phyloP scores from a whole-genome alignment of 2,888 invertebrate species.

The Liposcelis brunnea region DNA sequence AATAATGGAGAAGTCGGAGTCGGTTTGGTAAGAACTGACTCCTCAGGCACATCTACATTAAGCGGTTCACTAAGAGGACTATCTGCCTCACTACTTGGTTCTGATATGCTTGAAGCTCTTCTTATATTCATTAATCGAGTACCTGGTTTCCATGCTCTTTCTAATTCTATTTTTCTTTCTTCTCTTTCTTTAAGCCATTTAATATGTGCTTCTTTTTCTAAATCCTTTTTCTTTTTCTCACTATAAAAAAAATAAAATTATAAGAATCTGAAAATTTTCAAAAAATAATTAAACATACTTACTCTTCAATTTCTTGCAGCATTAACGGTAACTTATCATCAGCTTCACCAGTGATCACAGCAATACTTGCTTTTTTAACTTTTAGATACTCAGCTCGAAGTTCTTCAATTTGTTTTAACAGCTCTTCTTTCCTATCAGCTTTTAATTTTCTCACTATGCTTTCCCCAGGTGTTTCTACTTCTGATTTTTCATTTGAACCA shows the following conservation, averaged over 20 bases:
- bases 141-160: conserved; percentile 39
- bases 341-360: conserved; percentile 38
- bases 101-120: conserved; percentile 12
- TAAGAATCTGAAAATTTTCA: not conserved
- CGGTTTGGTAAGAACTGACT: conserved; percentile 18
- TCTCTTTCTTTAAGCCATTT: conserved; percentile 49
- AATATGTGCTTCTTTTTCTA: conserved; percentile 42
- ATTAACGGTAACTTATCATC: conserved; percentile 60
- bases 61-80: conserved; percentile 16
- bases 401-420: conserved; percentile 27
- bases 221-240: conserved; percentile 48
- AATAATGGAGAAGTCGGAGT: conserved; percentile 43
- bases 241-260: conserved; percentile 16
- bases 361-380: conserved; percentile 43
- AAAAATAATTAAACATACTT: conserved; percentile 18
- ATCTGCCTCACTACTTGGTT: conserved; percentile 17
- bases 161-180: conserved; percentile 40
- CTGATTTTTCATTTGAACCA: conserved; percentile 22
- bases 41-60: conserved; percentile 15
- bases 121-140: conserved; percentile 8
- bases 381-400: conserved; percentile 58
- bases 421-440: conserved; percentile 20
- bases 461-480: conserved; percentile 55
- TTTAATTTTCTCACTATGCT: conserved; percentile 58
- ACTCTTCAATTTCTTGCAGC: conserved; percentile 53